phyloP scores from a whole-genome alignment of 2,888 invertebrate genomes.

The Yponomeuta cagnagella region DNA sequence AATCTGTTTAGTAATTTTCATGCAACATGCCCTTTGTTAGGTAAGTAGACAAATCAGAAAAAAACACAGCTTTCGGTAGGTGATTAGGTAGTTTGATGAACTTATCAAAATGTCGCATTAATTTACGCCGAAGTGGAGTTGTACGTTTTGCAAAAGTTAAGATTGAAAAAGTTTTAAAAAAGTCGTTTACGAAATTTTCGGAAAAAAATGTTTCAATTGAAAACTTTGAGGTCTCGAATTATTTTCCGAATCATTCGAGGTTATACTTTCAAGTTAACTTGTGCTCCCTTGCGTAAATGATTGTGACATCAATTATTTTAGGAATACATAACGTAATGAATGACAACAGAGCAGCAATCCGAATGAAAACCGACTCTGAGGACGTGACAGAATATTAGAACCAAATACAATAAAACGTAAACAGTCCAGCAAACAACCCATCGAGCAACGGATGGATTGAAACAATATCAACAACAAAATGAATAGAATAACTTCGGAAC shows the following conservation, averaged over 20 bases:
- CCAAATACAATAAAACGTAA: conserved; percentile 8
- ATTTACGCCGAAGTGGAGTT: background rate
- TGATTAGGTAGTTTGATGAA: background rate
- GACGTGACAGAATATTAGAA: conserved; percentile 11
- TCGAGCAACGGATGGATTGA: background rate
- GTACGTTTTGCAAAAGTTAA: background rate
- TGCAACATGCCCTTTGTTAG: conserved; percentile 18
- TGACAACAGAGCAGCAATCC: conserved; percentile 6
- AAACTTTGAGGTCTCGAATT: background rate
- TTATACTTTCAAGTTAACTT: background rate
- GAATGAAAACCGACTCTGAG: background rate
- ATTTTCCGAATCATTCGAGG: background rate
- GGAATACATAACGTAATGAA: conserved; percentile 5
- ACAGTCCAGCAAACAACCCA: background rate
- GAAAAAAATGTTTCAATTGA: background rate
- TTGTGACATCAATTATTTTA: conserved; percentile 12
- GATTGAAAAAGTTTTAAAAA: background rate
- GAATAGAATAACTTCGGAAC: conserved; percentile 8
- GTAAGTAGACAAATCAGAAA: background rate
- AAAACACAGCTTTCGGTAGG: background rate
- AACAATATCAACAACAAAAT: conserved; percentile 10
- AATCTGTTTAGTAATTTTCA: conserved; percentile 15
- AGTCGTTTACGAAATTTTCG: background rate
- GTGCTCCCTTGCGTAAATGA: background rate
- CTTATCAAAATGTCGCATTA: background rate